Percentiles rank a stretch among this genome's conserved stretches.
These are phyloP conservation scores for Chaetorhynchus papuensis DNA, from an alignment of 2,113 vertebrate genomes.

Conservation along the genomic window DNA sequence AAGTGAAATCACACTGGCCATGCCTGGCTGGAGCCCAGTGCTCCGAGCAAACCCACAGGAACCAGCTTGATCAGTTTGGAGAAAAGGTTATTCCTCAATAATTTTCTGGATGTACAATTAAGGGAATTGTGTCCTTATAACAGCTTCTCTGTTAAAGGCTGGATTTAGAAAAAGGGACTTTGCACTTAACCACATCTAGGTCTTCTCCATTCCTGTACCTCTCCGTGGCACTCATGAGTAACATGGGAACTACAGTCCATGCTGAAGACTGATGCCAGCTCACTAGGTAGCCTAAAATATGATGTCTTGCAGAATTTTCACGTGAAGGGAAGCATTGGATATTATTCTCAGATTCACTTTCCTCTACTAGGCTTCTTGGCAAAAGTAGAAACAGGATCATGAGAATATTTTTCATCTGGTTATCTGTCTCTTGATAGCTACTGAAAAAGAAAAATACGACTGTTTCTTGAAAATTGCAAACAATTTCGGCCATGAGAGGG, in stretches of 20 bases:
- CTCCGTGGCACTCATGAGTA: rapidly evolving
- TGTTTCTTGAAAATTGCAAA: background rate
- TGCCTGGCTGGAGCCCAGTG: background rate
- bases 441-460: background rate
- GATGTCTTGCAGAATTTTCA: background rate
- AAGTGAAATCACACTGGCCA: rapidly evolving
- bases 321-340: background rate
- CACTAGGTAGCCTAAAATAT: rapidly evolving
- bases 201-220: background rate
- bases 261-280: background rate
- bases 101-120: background rate
- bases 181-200: background rate
- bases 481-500: background rate
- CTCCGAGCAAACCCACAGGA: background rate
- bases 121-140: background rate
- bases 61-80: rapidly evolving
- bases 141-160: background rate
- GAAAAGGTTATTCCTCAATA: background rate
- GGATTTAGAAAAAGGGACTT: background rate
- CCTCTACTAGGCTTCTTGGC: background rate
- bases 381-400: background rate
- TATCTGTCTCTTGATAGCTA: background rate
- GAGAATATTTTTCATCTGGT: background rate
- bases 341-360: background rate
- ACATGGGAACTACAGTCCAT: rapidly evolving